Evolutionary conservation across 2,113 vertebrate species (phyloP), one percentile per base, ranked within the genome.

Genomic region (Chaetura pelagica): DNA sequence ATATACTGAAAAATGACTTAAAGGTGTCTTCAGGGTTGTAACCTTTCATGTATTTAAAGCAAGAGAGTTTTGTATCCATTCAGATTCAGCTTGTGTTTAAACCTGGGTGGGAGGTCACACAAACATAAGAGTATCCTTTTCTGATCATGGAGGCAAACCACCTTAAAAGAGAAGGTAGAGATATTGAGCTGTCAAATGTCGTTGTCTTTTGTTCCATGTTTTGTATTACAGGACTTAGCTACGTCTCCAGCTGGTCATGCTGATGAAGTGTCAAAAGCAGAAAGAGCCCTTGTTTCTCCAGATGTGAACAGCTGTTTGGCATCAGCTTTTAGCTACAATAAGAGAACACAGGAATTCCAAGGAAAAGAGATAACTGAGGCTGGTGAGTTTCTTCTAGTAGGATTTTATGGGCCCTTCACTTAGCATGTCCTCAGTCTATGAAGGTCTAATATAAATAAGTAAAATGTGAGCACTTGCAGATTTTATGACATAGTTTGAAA

Each of bases 1-100:
- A 98, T 82, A 67, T 97, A 81, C 86, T 98, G 77, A 98, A 98
- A 90, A 98, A 98, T 16, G 98, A 98, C 82, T 75, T 98, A 23
- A 97, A 98, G 98, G 98, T 98, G 96, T 97, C 22, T 67, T 10
- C 61, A 72, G 66, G 30, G 6, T 12, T 40, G 26, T 48, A 1
- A 10, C 12, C 23, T 34, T 34, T 19, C 29, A 0, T 48, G 14
- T 54, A 2, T 59, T 13, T 34, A 32, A 89, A 84, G 40, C 3
- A 5, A 3, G n/a, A 34, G 78, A 42, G 21, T 48, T 48, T 68
- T 40, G 38, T 38, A 62, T 10, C 29, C 17, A 0, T 74, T 71
- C 51, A 48, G 59, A 34, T 67, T 57, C 19, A 40, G 23, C 42
- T 64, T 71, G 52, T 75, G 46, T 13, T 89, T 26, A 40, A 59